These are phyloP conservation scores for Vicugna pacos DNA, from an alignment of 2,113 vertebrate species.

Conservation along the genomic window DNA sequence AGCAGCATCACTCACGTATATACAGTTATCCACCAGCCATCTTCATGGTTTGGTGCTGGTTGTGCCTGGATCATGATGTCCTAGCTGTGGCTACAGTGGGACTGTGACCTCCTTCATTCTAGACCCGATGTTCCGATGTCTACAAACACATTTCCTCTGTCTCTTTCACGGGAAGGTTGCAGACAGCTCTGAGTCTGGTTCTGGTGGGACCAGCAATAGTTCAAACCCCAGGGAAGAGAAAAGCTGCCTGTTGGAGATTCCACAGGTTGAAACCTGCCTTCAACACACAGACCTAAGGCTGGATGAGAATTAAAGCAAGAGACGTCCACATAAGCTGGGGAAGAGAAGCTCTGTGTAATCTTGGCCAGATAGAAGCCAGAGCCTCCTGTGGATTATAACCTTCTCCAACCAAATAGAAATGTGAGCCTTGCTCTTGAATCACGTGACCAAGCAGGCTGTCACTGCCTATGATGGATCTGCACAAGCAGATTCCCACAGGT, in stretches of 20 bases:
- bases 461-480: fast-evolving
- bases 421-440: neutral
- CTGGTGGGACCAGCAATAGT: neutral
- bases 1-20: neutral
- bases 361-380: neutral
- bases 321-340: neutral
- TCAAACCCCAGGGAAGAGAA: neutral
- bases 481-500: neutral
- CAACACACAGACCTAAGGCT: neutral
- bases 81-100: neutral
- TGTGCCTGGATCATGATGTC: neutral
- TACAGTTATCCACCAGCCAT: neutral
- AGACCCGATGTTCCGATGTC: neutral
- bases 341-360: neutral
- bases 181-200: neutral
- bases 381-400: neutral
- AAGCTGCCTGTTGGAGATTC: neutral
- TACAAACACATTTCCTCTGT: neutral
- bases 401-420: neutral
- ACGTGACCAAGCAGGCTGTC: neutral
- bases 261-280: neutral
- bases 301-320: neutral
- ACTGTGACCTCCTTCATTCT: neutral
- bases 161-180: neutral
- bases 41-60: neutral